Evolutionary conservation across 2,113 vertebrate genomes (phyloP).

Genomic region (Chrysochloris asiatica): DNA sequence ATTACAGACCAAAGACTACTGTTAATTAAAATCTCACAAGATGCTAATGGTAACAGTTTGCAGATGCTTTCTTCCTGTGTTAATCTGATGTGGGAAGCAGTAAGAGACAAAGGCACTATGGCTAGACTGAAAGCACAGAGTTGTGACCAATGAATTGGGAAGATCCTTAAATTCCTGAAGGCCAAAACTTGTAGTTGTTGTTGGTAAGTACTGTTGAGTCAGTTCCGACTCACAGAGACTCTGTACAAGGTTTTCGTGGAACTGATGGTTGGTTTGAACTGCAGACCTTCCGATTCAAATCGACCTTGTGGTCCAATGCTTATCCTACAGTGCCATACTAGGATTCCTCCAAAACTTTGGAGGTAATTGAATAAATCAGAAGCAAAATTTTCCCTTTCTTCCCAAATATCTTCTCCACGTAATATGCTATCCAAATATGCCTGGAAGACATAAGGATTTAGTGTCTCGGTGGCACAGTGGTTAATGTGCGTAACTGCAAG

Average conservation of each 20-base stretch:
- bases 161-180: conserved; percentile 1
- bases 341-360: too few species aligned
- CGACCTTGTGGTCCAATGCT: too few species aligned
- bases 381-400: neutral
- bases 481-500: too few species aligned
- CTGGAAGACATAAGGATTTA: too few species aligned
- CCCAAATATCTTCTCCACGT: neutral
- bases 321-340: too few species aligned
- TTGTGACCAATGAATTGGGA: neutral
- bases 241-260: too few species aligned
- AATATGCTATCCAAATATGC: too few species aligned
- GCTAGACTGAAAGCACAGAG: neutral
- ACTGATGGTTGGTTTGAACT: too few species aligned
- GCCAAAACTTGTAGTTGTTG: neutral
- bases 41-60: neutral
- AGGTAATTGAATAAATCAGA: conserved; percentile 53
- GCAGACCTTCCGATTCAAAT: too few species aligned
- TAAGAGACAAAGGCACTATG: neutral
- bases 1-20: neutral
- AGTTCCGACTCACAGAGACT: too few species aligned
- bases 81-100: neutral
- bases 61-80: neutral
- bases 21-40: conserved; percentile 72
- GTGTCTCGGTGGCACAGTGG: too few species aligned
- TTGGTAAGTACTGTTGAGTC: too few species aligned